Conservation (phyloP, 1,140 invertebrate genomes). For the Berghia stephanieae region DNA sequence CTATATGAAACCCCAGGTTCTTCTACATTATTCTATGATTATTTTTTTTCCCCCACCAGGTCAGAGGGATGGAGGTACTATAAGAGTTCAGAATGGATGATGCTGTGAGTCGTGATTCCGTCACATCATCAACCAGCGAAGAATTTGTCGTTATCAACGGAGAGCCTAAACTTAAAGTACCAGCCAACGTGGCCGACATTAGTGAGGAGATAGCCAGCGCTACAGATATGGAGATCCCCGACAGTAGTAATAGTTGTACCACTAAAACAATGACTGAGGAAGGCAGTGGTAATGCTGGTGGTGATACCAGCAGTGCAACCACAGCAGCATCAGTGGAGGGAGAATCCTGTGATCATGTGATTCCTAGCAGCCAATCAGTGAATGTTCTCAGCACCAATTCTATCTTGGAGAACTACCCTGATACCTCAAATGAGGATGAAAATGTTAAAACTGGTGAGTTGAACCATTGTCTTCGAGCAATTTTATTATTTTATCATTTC, state of each 20-base stretch:
- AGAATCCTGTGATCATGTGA: conserved; percentile 47
- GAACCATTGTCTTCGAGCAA: too few relatives aligned
- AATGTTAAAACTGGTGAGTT: too few relatives aligned
- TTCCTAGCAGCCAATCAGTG: conserved; percentile 56
- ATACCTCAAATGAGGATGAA: conserved; percentile 17
- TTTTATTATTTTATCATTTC: too few relatives aligned
- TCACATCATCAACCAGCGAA: conserved; percentile 81
- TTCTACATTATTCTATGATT: not conserved
- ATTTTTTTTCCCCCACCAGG: not conserved
- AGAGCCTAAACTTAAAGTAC: conserved; percentile 79
- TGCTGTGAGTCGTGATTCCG: conserved; percentile 84
- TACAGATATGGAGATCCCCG: conserved; percentile 76
- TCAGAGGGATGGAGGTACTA: not conserved
- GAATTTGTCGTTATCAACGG: conserved; percentile 83
- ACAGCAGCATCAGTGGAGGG: conserved; percentile 21
- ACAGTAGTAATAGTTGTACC: conserved; percentile 32
- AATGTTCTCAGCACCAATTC: conserved; percentile 41
- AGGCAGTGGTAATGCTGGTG: too few relatives aligned
- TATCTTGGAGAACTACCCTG: conserved; percentile 31
- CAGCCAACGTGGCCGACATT: conserved; percentile 79
- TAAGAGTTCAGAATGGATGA: conserved; percentile 71
- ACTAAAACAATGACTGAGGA: conserved; percentile 37
- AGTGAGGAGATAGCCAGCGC: conserved; percentile 75
- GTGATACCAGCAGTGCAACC: not conserved
- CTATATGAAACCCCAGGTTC: not conserved